Evolutionary conservation across 2,113 vertebrate species (phyloP), one percentile per base, ranked within the genome.

Genomic region (Tragelaphus strepsiceros): DNA sequence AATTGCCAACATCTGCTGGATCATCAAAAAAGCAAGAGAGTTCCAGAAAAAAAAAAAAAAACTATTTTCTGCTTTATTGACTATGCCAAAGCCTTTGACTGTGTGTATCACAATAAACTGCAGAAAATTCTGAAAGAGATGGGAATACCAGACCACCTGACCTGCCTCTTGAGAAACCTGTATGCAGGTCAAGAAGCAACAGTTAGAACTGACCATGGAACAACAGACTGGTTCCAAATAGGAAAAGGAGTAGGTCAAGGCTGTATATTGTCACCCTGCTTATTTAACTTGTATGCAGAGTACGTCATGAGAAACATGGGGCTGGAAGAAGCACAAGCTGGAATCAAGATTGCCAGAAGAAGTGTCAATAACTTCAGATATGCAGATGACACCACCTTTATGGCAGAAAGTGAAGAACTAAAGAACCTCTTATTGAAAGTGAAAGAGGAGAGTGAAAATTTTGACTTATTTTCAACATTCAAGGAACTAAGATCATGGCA

Each of bases 221-320:
- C 17, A 11, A 35, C 17, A 71, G 64, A 71, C 9, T 21, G 9
- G 2, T 71, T 71, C 17, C n/a, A 35, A 67, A 71, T 35, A 71
- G 4, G 64, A 71, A 71, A 71, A 71, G 0, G n/a, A 71, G 4
- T 71, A 71, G 0, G 0, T 35, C 9, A 35, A 71, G 17, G 17
- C 64, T 71, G 4, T 21, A 21, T 35, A 35, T 71, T 71, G n/a
- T 71, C 17, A 71, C 8, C n/a, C 17, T 71, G 64, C 1, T 0
- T 35, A 67, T 35, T 71, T 71, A 21, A 35, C 64, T 71, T 11
- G 11, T 35, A 21, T 71, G 64, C 17, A 21, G 64, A 21, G n/a
- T 11, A 35, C 64, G 35, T 21, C 17, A 35, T 21, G 64, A 71
- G n/a, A 71, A 71, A 11, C 0, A 0, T n/a, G 35, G 19, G 17